Evolutionary conservation across 1,140 invertebrate species (phyloP).

Genomic region (Harpegnathos saltator): DNA sequence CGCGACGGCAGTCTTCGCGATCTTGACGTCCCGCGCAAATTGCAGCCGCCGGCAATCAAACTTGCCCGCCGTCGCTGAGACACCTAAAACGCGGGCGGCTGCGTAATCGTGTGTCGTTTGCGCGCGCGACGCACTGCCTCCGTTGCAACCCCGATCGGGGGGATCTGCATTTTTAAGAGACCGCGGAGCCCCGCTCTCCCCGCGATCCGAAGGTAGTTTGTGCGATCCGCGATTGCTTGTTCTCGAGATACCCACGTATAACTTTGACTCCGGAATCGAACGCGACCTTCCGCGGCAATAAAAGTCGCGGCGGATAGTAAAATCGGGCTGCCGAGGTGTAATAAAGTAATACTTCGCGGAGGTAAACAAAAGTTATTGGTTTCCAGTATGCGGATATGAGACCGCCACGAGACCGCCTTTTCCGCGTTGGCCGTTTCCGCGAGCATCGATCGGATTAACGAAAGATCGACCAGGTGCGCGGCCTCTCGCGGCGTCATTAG

Average conservation of each 20-base stretch:
- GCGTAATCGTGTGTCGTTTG: background rate
- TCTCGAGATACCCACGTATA: background rate
- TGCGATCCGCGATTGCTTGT: constrained; percentile 6
- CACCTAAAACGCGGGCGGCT: background rate
- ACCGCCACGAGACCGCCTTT: background rate
- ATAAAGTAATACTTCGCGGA: constrained; percentile 19
- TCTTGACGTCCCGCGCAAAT: constrained; percentile 56
- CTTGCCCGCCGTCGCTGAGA: constrained; percentile 46
- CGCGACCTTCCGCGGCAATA: background rate
- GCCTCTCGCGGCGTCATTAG: background rate
- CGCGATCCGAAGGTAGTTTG: background rate
- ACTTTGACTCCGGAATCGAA: background rate
- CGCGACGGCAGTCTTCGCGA: constrained; percentile 16
- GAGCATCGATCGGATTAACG: background rate
- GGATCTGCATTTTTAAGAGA: constrained; percentile 30
- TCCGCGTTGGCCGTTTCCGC: background rate
- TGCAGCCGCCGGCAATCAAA: constrained; percentile 65
- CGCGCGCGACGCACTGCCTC: background rate
- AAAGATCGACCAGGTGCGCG: background rate
- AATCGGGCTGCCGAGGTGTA: background rate
- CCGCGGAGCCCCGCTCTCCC: background rate
- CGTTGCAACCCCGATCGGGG: background rate
- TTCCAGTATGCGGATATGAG: background rate
- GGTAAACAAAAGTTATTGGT: constrained; percentile 16
- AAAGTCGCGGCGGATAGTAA: background rate